Evolutionary conservation across 2,888 invertebrate species (phyloP).

Genomic region (Dyspetes luteomarginatus): DNA sequence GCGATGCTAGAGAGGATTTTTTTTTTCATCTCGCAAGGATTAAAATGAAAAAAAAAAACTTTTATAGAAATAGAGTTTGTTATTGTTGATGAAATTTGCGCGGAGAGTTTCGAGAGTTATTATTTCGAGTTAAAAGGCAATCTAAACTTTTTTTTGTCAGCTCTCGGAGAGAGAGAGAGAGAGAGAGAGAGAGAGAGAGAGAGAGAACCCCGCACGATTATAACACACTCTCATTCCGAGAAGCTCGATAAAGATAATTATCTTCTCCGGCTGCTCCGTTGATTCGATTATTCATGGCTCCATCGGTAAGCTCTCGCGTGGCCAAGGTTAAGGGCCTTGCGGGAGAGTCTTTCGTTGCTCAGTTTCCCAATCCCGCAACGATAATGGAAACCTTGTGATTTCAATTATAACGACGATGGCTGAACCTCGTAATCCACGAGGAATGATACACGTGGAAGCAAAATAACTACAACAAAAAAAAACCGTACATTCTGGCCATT

Average conservation of each 20-base stretch:
- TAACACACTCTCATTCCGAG: constrained; percentile 16
- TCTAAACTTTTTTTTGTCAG: constrained; percentile 35
- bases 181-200: constrained; percentile 1
- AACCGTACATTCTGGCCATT: too few species aligned
- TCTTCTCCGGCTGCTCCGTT: constrained; percentile 52
- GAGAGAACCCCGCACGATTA: constrained; percentile 37
- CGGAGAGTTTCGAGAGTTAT: neutral
- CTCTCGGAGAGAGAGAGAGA: neutral
- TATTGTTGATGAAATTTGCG: neutral
- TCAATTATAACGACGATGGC: constrained; percentile 24
- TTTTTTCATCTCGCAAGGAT: neutral
- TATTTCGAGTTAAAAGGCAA: constrained; percentile 14
- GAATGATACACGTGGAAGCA: too few species aligned
- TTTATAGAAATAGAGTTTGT: neutral
- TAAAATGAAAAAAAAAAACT: too few species aligned
- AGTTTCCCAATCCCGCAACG: neutral
- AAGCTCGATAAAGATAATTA: constrained; percentile 60
- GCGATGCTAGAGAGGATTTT: neutral
- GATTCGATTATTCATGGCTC: constrained; percentile 52
- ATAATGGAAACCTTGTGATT: constrained; percentile 34
- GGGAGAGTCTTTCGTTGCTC: constrained; percentile 22
- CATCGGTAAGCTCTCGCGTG: constrained; percentile 15
- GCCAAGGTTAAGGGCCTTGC: neutral
- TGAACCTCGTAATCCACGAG: neutral
- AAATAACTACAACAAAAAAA: too few species aligned